Conservation (phyloP, 2,113 vertebrate species). For the Myrmophylax atrothorax region DNA sequence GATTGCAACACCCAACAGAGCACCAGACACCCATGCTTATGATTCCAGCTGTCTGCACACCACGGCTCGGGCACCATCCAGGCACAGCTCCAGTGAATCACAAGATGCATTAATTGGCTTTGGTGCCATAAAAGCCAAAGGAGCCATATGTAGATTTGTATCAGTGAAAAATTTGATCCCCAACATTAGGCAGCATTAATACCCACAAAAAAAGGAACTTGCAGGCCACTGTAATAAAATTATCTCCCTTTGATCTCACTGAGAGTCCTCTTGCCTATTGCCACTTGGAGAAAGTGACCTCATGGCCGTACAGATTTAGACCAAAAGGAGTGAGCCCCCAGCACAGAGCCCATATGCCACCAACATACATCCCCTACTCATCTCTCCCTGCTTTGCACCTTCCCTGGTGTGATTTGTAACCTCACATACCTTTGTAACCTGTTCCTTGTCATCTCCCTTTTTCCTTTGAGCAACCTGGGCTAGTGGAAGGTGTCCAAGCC, state of each 20-base stretch:
- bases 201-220: neutral
- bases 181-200: neutral
- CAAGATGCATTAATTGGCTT: neutral
- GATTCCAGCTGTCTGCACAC: neutral
- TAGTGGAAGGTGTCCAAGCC: neutral
- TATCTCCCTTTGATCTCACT: neutral
- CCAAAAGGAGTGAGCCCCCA: neutral
- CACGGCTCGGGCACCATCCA: neutral
- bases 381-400: neutral
- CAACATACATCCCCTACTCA: neutral
- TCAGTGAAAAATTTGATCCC: neutral
- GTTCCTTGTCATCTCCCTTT: neutral
- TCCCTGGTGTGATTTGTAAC: neutral
- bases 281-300: neutral
- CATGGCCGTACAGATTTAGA: neutral
- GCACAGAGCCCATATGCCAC: neutral
- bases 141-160: neutral
- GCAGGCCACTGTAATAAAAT: neutral
- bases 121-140: neutral
- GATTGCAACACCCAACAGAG: neutral
- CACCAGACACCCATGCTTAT: neutral
- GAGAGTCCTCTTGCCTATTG: neutral
- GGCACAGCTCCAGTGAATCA: neutral
- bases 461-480: neutral
- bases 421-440: neutral